Evolutionary conservation across 2,113 vertebrate genomes (phyloP).

Genomic region (Cyanoderma ruficeps): DNA sequence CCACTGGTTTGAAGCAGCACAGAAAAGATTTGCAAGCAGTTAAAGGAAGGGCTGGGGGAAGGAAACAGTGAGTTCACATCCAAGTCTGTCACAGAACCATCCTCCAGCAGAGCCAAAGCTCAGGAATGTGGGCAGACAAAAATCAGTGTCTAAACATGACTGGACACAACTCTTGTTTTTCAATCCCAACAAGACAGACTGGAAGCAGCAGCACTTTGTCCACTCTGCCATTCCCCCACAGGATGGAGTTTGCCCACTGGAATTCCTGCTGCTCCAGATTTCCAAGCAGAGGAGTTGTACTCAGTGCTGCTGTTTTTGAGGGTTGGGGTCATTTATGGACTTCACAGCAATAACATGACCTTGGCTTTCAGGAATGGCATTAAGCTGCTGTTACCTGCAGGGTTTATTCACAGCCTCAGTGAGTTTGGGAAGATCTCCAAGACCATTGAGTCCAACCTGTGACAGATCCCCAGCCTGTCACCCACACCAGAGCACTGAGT

Average conservation of each 20-base stretch:
- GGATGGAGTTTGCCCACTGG: fast-evolving
- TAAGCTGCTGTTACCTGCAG: too few species aligned
- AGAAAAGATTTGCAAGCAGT: neutral
- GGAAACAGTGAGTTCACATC: neutral
- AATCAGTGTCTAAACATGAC: neutral
- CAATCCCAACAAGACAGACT: fast-evolving
- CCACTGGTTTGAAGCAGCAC: neutral
- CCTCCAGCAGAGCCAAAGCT: fast-evolving
- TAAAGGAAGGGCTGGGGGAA: neutral
- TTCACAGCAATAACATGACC: fast-evolving
- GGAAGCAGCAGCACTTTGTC: neutral
- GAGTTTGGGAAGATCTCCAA: neutral
- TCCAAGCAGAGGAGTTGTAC: fast-evolving
- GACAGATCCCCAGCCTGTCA: neutral
- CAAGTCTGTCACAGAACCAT: fast-evolving
- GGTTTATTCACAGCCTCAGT: neutral
- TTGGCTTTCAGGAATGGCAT: fast-evolving
- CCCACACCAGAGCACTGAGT: neutral
- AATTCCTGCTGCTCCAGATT: neutral
- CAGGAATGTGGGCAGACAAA: neutral
- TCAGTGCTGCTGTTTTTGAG: too few species aligned
- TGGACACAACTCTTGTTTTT: neutral
- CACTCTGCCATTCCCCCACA: fast-evolving
- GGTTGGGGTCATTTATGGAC: fast-evolving
- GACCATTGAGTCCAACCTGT: fast-evolving